These are phyloP conservation scores for Lamprotornis superbus DNA, from an alignment of 2,113 vertebrate species.

Conservation along the genomic window DNA sequence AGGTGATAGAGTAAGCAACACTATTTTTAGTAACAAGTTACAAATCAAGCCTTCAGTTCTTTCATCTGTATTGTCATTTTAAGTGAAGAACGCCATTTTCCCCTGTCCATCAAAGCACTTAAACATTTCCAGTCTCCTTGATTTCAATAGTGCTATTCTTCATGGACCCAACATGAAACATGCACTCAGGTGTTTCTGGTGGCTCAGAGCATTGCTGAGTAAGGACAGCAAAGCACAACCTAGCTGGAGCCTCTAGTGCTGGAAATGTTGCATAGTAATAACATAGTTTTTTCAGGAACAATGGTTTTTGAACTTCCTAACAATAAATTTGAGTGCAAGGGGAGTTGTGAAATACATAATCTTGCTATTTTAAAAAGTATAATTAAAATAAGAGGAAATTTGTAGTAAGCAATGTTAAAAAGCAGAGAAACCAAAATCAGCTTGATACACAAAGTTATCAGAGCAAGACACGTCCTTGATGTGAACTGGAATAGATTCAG, in stretches of 20 bases:
- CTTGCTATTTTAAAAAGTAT: not conserved
- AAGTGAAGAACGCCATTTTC: not conserved
- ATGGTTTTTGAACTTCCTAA: not conserved
- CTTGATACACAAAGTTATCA: not conserved
- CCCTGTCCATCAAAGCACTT: not conserved
- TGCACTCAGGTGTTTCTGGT: not conserved
- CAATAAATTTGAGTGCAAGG: not conserved
- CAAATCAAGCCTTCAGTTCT: not conserved
- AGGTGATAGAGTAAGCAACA: not conserved
- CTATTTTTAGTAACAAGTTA: not conserved
- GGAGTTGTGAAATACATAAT: not conserved
- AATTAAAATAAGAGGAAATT: not conserved
- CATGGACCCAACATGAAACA: not conserved
- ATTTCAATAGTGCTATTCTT: not conserved
- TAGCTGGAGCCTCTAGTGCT: not conserved
- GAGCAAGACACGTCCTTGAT: not conserved
- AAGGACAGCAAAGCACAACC: not conserved
- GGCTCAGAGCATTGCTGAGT: not conserved
- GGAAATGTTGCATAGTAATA: not conserved
- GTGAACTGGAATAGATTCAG: not conserved
- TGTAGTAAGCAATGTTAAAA: not conserved
- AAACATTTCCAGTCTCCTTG: not conserved
- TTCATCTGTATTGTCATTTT: not conserved
- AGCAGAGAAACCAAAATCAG: not conserved
- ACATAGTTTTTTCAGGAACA: not conserved